Percentiles rank a stretch among this genome's conserved stretches.
Conservation (phyloP, 2,113 vertebrate species). For the Microtus oregoni region DNA sequence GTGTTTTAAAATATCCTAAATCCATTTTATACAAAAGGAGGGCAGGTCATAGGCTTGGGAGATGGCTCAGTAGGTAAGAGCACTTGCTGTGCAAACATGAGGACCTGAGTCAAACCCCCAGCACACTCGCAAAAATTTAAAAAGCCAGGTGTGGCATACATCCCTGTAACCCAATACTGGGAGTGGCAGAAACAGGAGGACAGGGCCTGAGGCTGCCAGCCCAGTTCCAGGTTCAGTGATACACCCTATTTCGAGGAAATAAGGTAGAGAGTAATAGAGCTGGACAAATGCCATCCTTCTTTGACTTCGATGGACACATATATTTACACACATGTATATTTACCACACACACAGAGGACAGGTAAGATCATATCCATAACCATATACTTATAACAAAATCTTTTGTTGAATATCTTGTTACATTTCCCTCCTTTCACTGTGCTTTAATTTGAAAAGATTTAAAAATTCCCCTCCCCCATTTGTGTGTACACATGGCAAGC, state of each 20-base stretch:
- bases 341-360: background rate
- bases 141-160: background rate
- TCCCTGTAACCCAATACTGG: background rate
- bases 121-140: background rate
- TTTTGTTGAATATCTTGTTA: background rate
- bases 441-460: background rate
- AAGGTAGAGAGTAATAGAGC: background rate
- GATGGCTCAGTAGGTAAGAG: background rate
- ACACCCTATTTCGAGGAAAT: background rate
- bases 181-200: background rate
- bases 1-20: background rate
- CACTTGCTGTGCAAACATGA: background rate
- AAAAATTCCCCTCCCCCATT: background rate
- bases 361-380: background rate
- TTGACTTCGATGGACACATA: background rate
- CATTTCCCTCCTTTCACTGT: background rate
- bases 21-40: background rate
- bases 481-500: background rate
- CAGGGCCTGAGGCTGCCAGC: background rate
- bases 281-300: background rate
- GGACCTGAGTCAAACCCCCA: background rate
- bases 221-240: background rate
- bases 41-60: background rate
- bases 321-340: background rate
- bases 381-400: background rate